Evolutionary conservation across 2,888 invertebrate genomes (phyloP), one percentile per base, ranked within the genome.

Genomic region (Chironomus riparius): DNA sequence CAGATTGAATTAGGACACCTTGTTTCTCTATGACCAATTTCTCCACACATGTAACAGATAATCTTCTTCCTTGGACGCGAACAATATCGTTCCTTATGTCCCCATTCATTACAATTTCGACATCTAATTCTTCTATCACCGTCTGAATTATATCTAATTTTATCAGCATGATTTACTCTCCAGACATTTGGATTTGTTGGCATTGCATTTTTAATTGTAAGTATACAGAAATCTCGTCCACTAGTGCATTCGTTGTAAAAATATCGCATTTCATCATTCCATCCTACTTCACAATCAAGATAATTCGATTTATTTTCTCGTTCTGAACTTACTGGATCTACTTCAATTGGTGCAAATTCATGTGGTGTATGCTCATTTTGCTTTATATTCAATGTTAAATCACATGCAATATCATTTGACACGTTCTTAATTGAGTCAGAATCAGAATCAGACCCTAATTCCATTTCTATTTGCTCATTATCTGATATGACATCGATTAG

Each of bases 1-100:
- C 92, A 92, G 79, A 90, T 87, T 79, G 88, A 89, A 77, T 87
- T 86, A 0, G 91, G 91, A 81, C 92, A 92, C 56, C 89, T 85
- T 0, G 88, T 86, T 79, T 90, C 90, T 21, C 81, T 82, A 81
- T 92, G 92, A 0, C 90, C 91, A 0, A 80, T 80, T 5, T 81
- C 81, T n/a, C 92, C 92, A 79, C 92, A 92, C 85, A 91, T 88
- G 79, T 85, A 86, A 81, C 92, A 92, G 21, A 86, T 83, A 0
- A 84, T 82, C 2, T 86, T 85, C 79, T 87, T 86, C 2, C 84
- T 85, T 2, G 87, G 86, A 78, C 86, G 86, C 50, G 84, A 83
- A 80, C 92, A 92, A 76, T 85, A 84, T 70, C 87, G 85, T 38
- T 87, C 86, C 15, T 85, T 84, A 81, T 92, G 92, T 0, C 91